Evolutionary conservation across 2,888 invertebrate species (phyloP).

Genomic region (Stenurella melanura): DNA sequence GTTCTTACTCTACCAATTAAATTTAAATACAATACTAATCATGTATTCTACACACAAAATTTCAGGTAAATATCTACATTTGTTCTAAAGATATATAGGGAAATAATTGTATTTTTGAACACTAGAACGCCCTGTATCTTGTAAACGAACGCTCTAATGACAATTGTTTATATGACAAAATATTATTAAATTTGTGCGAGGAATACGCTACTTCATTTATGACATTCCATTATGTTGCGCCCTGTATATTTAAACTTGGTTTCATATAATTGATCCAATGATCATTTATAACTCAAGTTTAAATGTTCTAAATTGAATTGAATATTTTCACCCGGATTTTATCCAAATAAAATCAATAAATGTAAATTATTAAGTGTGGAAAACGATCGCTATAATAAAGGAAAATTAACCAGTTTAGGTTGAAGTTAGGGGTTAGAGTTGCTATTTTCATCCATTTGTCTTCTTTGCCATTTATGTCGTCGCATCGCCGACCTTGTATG

Average conservation of each 20-base stretch:
- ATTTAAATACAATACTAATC: no score
- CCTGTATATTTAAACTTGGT: neutral
- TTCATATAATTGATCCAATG: neutral
- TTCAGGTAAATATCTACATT: no score
- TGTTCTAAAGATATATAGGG: no score
- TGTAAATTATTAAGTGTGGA: neutral
- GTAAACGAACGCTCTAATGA: no score
- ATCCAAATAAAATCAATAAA: neutral
- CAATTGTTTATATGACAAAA: no score
- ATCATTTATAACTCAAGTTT: neutral
- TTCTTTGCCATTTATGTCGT: conserved; percentile 15
- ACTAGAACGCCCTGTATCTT: no score
- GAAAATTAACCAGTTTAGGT: conserved; percentile 16
- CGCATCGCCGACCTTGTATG: conserved; percentile 8
- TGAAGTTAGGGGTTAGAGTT: conserved; percentile 20
- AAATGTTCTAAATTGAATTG: conserved; percentile 5
- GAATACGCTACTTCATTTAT: no score
- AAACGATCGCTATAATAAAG: conserved; percentile 2
- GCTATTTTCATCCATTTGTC: conserved; percentile 16
- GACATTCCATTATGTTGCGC: no score
- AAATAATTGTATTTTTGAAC: no score
- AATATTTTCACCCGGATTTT: conserved; percentile 2
- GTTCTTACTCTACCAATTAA: no score
- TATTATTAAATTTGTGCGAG: no score
- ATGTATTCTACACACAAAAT: no score